Evolutionary conservation across 2,888 invertebrate species (phyloP), one percentile per base, ranked within the genome.

Genomic region (Scaptomyza reducta): DNA sequence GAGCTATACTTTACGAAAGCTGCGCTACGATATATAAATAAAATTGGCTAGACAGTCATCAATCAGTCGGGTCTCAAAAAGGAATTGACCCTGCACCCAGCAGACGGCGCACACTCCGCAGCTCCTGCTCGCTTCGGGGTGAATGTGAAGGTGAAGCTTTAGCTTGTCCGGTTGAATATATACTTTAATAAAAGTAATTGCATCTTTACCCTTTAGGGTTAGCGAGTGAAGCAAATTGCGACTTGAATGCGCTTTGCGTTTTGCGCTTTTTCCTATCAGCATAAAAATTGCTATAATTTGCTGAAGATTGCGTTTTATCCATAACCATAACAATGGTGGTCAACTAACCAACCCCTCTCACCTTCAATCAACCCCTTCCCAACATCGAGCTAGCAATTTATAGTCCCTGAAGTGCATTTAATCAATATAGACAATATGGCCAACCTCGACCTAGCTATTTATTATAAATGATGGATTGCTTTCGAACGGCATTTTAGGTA

Each of bases 231-330:
- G 82, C 81, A 85, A 85, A 87, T 86, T 85, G 86, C 79, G 45
- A 75, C 54, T 63, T 75, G 70, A 74, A 71, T 75, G 81, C 70
- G 66, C 14, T 38, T 64, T 77, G 69, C 70, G 70, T 73, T 87
- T 83, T 79, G 79, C 81, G 78, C 81, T 7, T 38, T 16, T 16
- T 35, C 13, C 40, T 78, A 73, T 71, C 83, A 88, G 84, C 85
- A 86, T 82, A 86, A 85, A 90, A 90, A 90, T 90, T 90, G 86
- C 90, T 89, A 89, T 89, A 90, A 90, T 90, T 90, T 90, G 75
- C 79, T 77, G 67, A 70, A 83, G 86, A 88, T 89, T 89, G 77
- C 77, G 70, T 79, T 87, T 84, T 86, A 82, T 87, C 77, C 87
- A 82, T 87, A 87, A 86, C 84, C 85, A 70, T 78, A 75, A 77